Evolutionary conservation across 2,888 invertebrate species (phyloP).

Genomic region (Lapara coniferarum): DNA sequence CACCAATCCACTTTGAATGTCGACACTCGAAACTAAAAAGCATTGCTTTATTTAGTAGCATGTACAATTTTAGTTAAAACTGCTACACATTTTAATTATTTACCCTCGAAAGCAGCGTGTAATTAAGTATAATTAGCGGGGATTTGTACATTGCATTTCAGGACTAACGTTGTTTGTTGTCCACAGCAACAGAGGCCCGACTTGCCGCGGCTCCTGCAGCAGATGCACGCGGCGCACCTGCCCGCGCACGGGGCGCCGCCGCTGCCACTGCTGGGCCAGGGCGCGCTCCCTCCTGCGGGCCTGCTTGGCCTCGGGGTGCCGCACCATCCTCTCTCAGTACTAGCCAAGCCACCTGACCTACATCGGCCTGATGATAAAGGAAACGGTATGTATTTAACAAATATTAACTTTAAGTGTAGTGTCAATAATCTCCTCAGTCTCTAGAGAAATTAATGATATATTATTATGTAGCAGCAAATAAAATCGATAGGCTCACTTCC

Average conservation of each 20-base stretch:
- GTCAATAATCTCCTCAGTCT: background rate
- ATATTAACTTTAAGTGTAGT: background rate
- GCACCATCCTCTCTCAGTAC: conserved; percentile 89
- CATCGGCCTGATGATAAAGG: conserved; percentile 90
- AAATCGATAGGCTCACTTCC: too few relatives aligned
- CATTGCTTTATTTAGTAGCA: conserved; percentile 49
- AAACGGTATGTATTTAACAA: conserved; percentile 84
- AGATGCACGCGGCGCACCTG: conserved; percentile 95
- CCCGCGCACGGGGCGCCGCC: conserved; percentile 90
- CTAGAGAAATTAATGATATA: too few relatives aligned
- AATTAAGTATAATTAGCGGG: background rate
- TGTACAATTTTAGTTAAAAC: background rate
- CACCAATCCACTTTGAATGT: conserved; percentile 79
- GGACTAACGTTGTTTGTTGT: conserved; percentile 34
- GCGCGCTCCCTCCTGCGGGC: conserved; percentile 81
- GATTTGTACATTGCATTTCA: background rate
- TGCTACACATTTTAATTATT: background rate
- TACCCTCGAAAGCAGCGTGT: background rate
- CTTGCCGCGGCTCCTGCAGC: conserved; percentile 92
- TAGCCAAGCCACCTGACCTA: conserved; percentile 90
- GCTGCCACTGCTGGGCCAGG: conserved; percentile 82
- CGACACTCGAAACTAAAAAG: conserved; percentile 61
- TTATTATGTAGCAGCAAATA: too few relatives aligned
- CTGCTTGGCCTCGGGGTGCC: conserved; percentile 87
- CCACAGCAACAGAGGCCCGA: conserved; percentile 93